Evolutionary conservation across 2,113 vertebrate species (phyloP), one percentile per base, ranked within the genome.

Genomic region (Vanacampus margaritifer): DNA sequence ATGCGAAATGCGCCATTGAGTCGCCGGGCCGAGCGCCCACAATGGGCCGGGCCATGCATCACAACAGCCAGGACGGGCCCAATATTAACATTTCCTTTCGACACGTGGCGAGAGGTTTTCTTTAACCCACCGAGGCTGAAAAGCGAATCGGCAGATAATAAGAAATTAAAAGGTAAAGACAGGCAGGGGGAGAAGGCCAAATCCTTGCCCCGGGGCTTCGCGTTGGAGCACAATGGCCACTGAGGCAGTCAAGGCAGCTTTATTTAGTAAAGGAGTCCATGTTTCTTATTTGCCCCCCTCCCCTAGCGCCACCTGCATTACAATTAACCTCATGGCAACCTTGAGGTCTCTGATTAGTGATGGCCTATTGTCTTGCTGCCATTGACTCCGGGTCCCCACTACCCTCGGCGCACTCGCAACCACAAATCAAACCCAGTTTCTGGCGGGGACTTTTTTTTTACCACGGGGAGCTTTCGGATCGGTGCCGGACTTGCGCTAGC

Each of bases 331-430:
- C 91, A 92, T 92, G 91, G 92, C 91, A 94, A 94, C 92, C 94
- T 93, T 94, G 91, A 94, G 91, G 92, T 94, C 92, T 93, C 92
- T 95, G 92, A 95, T 95, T 97, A 94, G 94, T 94, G 91, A 95
- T 93, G 93, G 91, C 90, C 92, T 92, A 92, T 96, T 97, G 93
- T 95, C 94, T 95, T 85, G 85, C 81, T 85, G 87, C 87, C 90
- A 92, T 94, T 94, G 93, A 91, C 89, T 94, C 93, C 91, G 73
- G 86, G 90, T 88, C 91, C 91, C 92, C 91, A 80, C 91, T 93
- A 89, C 89, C 92, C 89, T 92, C 89, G 92, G 93, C 82, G 88
- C 89, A 92, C 90, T 90, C 81, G 84, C 92, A 89, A 89, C 89
- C 87, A 90, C 91, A 93, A 94, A 94, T 94, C 92, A 94, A 93